phyloP scores from a whole-genome alignment of 2,888 invertebrate species.

The Aproaerema taeniolella region DNA sequence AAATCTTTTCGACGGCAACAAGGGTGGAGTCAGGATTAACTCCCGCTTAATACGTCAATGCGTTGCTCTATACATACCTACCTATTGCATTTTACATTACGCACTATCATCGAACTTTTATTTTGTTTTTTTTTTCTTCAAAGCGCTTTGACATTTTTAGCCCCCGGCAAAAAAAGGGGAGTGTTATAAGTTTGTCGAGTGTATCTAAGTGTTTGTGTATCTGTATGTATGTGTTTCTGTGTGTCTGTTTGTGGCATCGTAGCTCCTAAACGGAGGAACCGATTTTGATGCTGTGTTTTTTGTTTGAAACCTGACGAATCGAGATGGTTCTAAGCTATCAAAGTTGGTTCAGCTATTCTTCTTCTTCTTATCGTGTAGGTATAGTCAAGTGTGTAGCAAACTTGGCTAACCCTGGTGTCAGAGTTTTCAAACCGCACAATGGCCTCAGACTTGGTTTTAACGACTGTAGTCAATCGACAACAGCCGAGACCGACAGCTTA shows the following conservation, averaged over 20 bases:
- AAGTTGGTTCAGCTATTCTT: too few relatives aligned
- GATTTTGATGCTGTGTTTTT: not conserved
- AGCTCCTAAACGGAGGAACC: not conserved
- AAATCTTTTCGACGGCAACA: slow-evolving; percentile 66
- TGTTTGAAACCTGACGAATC: too few relatives aligned
- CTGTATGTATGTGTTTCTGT: not conserved
- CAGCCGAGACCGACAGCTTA: too few relatives aligned
- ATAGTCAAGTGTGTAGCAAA: too few relatives aligned
- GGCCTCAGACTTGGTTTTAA: too few relatives aligned
- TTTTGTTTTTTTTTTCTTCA: not conserved
- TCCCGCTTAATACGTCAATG: slow-evolving; percentile 67
- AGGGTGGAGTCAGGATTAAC: slow-evolving; percentile 62
- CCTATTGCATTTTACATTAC: slow-evolving; percentile 47
- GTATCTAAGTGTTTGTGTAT: not conserved
- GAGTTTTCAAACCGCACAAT: too few relatives aligned
- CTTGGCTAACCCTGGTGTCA: too few relatives aligned
- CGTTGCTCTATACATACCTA: slow-evolving; percentile 24
- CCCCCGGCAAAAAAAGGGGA: not conserved
- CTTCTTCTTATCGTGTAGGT: too few relatives aligned
- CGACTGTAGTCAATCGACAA: too few relatives aligned
- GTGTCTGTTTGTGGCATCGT: not conserved
- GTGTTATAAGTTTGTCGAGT: not conserved
- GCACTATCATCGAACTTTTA: too few relatives aligned
- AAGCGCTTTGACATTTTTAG: not conserved
- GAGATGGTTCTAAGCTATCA: too few relatives aligned